Base-by-base conservation (phyloP, 2,797 vertebrate species). In the Muscicapa comitata region DNA sequence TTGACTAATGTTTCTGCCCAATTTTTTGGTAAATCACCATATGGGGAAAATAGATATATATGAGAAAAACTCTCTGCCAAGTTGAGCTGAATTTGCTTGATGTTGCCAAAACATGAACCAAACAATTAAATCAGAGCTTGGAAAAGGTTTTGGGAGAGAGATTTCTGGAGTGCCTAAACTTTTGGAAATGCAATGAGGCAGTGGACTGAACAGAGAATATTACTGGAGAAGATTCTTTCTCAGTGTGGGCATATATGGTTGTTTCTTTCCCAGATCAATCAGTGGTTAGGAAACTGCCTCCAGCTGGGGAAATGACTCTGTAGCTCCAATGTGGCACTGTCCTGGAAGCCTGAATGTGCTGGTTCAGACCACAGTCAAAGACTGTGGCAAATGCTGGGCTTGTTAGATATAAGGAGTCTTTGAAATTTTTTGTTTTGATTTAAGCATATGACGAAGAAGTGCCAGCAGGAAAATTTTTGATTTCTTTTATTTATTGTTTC, bases 201-300 rank as follows among this genome's bases (percentile, higher is more conserved):
- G 31, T 33, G 17, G 17, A 24, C 17, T 47, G 55, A 79, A 61
- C 23, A 62, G 55, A 70, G 43, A 83, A 13, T 76, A 50, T 13
- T 75, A 35, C 10, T 51, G 24, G 20, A 86, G 16, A 82, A 85
- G 35, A 31, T 43, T 2, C 7, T 84, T 91, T 65, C 42, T 89
- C 7, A 61, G 0, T 40, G 17, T 47, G 26, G 4, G 11, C 26
- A 3, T 50, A 19, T 10, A 6, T 8, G 6, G 13, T 13, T 29
- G 2, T 48, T 59, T 19, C 11, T 75, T 88, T 94, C 61, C 19
- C 19, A 42, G 55, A 53, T 59, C 31, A 75, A 15, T 63, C 35
- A 85, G 11, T 3, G 1, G 57, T 90, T 37, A 62, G 75, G 42
- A 88, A 91, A 50, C 59, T 75, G 13, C 21, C 29, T 85, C 54